Evolutionary conservation across 2,113 vertebrate species (phyloP).

Genomic region (Cinclus cinclus): DNA sequence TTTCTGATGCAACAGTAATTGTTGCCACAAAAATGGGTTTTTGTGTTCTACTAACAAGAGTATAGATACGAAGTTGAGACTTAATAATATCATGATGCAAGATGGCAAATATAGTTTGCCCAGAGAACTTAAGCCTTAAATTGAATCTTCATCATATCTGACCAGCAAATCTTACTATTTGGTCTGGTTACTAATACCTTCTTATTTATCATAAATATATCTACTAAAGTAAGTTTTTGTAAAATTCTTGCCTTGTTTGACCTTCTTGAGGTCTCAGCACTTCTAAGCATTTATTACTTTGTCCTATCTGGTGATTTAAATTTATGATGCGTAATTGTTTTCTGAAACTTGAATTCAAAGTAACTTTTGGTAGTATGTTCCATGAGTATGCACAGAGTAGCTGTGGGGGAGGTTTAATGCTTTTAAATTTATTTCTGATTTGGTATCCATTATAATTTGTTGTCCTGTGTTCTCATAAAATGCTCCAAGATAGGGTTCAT

Average conservation of each 20-base stretch:
- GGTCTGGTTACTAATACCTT: neutral
- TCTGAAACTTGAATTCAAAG: neutral
- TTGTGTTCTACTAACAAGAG: neutral
- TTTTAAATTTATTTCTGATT: neutral
- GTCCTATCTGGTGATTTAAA: neutral
- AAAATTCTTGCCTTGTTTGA: neutral
- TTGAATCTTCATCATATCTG: neutral
- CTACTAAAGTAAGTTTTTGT: neutral
- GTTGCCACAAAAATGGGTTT: neutral
- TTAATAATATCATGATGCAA: neutral
- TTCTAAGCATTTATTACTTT: neutral
- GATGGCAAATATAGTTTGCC: neutral
- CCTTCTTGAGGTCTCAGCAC: neutral
- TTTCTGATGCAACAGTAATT: neutral
- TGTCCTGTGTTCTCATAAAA: neutral
- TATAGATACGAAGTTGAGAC: neutral
- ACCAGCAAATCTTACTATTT: neutral
- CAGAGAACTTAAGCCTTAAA: neutral
- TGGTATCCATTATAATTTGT: neutral
- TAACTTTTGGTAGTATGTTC: neutral
- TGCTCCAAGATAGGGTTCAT: neutral
- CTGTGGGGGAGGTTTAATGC: neutral
- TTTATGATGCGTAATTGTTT: neutral
- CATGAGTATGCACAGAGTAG: neutral
- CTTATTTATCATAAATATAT: neutral